Conservation (phyloP, 2,113 vertebrate species). For the Centropristis striata region DNA sequence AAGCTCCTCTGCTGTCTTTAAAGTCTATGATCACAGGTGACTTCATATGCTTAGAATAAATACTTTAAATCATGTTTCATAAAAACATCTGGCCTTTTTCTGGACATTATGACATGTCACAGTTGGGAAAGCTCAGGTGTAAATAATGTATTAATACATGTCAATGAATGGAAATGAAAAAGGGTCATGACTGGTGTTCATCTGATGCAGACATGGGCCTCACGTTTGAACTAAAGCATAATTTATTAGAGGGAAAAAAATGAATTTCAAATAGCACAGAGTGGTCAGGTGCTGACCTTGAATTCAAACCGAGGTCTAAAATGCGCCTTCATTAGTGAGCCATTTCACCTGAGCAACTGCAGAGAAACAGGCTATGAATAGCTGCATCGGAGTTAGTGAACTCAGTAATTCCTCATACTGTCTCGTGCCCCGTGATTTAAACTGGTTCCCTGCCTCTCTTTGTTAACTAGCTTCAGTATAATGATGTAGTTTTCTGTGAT, state of each 20-base stretch:
- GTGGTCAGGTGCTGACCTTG: slow-evolving; percentile 68
- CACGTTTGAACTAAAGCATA: slow-evolving; percentile 18
- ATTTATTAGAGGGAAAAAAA: slow-evolving; percentile 41
- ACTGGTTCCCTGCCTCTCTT: slow-evolving; percentile 79
- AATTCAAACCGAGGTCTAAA: slow-evolving; percentile 48
- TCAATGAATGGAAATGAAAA: slow-evolving; percentile 14
- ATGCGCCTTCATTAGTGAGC: slow-evolving; percentile 66
- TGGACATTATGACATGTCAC: neutral
- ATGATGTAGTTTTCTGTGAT: slow-evolving; percentile 86
- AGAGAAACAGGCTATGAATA: slow-evolving; percentile 47
- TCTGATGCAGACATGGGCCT: slow-evolving; percentile 27
- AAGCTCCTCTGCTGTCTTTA: neutral
- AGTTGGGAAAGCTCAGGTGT: neutral
- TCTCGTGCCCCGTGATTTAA: slow-evolving; percentile 78
- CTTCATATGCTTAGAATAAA: neutral
- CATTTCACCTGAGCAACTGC: slow-evolving; percentile 52
- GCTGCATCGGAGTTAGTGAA: slow-evolving; percentile 59
- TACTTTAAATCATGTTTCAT: neutral
- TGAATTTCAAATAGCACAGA: slow-evolving; percentile 39
- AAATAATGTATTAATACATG: slow-evolving; percentile 47
- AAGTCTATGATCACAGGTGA: neutral
- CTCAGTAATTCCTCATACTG: slow-evolving; percentile 67
- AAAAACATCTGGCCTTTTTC: neutral
- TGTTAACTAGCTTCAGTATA: slow-evolving; percentile 84
- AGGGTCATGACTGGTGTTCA: slow-evolving; percentile 21